These are phyloP conservation scores for Plecotus auritus DNA, from an alignment of 2,113 vertebrate genomes.

Conservation along the genomic window DNA sequence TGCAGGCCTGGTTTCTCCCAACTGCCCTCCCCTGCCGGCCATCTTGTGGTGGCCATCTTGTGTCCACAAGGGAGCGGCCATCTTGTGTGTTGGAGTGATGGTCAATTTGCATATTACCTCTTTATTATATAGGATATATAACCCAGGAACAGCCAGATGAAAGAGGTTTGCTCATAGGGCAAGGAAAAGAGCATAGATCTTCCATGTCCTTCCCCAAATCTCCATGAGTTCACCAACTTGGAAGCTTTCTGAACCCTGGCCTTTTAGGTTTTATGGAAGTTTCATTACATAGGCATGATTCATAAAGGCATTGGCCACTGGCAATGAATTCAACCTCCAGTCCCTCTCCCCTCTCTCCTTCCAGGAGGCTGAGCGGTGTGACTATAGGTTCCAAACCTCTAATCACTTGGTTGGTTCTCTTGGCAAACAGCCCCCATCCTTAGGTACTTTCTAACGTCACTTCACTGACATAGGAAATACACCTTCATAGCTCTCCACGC, in stretches of 20 bases:
- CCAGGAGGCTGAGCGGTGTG: neutral
- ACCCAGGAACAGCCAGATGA: neutral
- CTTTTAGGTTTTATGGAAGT: neutral
- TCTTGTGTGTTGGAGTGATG: too few species aligned
- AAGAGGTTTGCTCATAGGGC: neutral
- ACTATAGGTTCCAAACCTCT: neutral
- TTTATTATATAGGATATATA: too few species aligned
- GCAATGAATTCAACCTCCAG: neutral
- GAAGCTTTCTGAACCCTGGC: neutral
- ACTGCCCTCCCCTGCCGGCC: too few species aligned
- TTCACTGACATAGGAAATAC: neutral
- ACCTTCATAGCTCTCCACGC: neutral
- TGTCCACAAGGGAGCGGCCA: too few species aligned
- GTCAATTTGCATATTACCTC: too few species aligned
- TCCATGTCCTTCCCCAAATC: neutral
- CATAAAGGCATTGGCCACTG: neutral
- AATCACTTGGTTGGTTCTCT: neutral
- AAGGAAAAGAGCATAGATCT: neutral
- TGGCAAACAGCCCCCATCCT: neutral
- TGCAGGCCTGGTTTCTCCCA: too few species aligned
- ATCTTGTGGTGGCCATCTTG: too few species aligned
- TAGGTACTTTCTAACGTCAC: neutral
- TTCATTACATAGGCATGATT: neutral
- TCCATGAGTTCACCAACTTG: neutral
- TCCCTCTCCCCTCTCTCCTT: neutral